Conservation (phyloP, 2,797 vertebrate species). For the Xenopus petersii region DNA sequence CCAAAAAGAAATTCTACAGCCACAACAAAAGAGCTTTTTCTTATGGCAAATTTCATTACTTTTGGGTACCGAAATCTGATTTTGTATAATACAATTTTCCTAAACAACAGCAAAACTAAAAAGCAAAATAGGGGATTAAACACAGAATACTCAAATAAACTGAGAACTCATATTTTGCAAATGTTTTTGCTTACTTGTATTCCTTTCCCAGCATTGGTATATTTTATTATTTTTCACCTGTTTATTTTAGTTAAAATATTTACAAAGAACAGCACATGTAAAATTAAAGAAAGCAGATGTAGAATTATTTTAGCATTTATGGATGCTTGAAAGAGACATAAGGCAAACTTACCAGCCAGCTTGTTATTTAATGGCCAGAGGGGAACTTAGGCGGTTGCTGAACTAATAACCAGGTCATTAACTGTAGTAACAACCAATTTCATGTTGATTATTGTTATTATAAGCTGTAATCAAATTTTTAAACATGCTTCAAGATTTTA, state of each 20-base stretch:
- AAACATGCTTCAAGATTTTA: slow-evolving; percentile 65
- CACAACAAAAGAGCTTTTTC: no score
- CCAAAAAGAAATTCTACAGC: no score
- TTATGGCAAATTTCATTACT: no score
- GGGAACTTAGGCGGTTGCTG: slow-evolving; percentile 57
- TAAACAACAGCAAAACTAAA: no score
- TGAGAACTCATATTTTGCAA: no score
- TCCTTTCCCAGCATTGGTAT: not conserved
- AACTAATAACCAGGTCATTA: slow-evolving; percentile 64
- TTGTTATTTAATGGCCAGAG: slow-evolving; percentile 61
- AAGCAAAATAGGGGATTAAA: no score
- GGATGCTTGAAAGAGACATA: slow-evolving; percentile 48
- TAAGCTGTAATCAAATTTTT: slow-evolving; percentile 69
- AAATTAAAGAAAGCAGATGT: slow-evolving; percentile 27
- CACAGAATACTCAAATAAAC: no score
- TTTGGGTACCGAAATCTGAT: no score
- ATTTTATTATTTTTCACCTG: slow-evolving; percentile 2
- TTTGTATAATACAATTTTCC: no score
- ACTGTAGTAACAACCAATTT: slow-evolving; percentile 71
- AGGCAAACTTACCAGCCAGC: slow-evolving; percentile 57
- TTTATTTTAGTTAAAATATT: slow-evolving; percentile 11
- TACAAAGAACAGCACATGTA: slow-evolving; percentile 22
- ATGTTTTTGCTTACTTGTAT: not conserved
- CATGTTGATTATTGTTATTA: slow-evolving; percentile 72
- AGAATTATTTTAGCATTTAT: slow-evolving; percentile 18